Evolutionary conservation across 2,797 vertebrate species (phyloP).

Genomic region (Acanthurus leucopareius): DNA sequence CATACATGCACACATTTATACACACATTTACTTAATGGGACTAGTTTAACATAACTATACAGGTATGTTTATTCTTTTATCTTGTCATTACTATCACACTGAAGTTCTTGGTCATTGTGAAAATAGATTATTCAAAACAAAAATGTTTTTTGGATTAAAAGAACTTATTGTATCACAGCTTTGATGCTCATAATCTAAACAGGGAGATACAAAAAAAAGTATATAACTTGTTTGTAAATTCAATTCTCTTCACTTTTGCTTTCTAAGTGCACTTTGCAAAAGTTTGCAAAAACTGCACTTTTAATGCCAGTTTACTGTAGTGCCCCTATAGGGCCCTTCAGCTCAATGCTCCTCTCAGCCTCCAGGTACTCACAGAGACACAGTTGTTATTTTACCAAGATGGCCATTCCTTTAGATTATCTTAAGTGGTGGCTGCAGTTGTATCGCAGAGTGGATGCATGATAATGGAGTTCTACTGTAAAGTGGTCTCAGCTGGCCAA

Average conservation of each 20-base stretch:
- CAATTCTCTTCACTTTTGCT: background rate
- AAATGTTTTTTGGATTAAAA: background rate
- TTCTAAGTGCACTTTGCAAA: background rate
- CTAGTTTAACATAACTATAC: background rate
- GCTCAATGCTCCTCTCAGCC: constrained; percentile 4
- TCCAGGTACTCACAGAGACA: background rate
- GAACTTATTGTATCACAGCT: background rate
- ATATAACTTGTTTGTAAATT: background rate
- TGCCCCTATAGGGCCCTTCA: background rate
- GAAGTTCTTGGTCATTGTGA: background rate
- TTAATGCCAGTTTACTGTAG: constrained; percentile 2
- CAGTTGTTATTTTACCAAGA: background rate
- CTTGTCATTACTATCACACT: background rate
- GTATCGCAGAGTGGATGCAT: constrained; percentile 6
- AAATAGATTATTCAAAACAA: background rate
- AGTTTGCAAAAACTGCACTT: background rate
- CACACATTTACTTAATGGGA: background rate
- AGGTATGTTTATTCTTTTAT: constrained; percentile 4
- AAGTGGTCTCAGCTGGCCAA: constrained; percentile 9
- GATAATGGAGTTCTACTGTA: constrained; percentile 31
- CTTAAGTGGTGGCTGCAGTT: background rate
- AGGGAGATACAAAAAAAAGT: background rate
- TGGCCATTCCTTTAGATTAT: background rate
- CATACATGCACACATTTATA: background rate
- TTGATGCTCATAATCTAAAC: background rate